Conservation (phyloP, 2,888 invertebrate genomes). For the Oscheius sp. region DNA sequence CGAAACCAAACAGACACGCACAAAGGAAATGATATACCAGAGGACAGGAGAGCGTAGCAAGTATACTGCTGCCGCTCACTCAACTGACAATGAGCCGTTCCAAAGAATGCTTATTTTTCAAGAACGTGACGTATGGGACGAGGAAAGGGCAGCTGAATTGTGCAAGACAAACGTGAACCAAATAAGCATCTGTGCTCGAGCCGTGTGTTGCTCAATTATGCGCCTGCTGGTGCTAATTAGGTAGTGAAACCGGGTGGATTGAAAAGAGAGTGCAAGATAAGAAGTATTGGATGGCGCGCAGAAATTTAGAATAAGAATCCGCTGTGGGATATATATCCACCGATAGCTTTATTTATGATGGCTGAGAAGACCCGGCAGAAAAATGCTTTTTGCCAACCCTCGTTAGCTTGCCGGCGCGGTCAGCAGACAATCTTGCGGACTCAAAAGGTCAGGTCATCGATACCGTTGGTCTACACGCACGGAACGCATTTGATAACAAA, state of each 20-base stretch:
- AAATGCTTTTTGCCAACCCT: conserved; percentile 22
- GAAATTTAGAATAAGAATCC: conserved; percentile 3
- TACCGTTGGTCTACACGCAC: conserved; percentile 10
- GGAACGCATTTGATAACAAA: conserved; percentile 21
- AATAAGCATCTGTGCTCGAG: neutral
- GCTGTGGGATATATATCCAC: conserved; percentile 8
- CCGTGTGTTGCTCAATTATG: conserved; percentile 1
- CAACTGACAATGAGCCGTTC: too few relatives aligned
- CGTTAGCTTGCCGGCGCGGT: conserved; percentile 16
- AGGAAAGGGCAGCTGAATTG: neutral
- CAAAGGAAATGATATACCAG: too few relatives aligned
- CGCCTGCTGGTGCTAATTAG: conserved; percentile 13
- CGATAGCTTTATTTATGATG: conserved; percentile 26
- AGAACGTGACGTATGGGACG: neutral
- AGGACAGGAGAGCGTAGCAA: too few relatives aligned
- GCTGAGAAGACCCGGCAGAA: conserved; percentile 21
- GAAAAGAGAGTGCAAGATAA: neutral
- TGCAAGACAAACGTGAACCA: conserved; percentile 2
- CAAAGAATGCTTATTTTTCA: too few relatives aligned
- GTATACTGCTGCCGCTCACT: too few relatives aligned
- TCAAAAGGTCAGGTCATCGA: conserved; percentile 24
- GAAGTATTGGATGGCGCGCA: neutral
- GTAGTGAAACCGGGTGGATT: conserved; percentile 9
- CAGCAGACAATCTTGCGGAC: conserved; percentile 10
- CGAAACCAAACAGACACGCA: conserved; percentile 3